A percentile compares a stretch with the other conserved stretches of the same genome.
phyloP scores from a whole-genome alignment of 23 tunicate genomes.

The Halocynthia roretzi region DNA sequence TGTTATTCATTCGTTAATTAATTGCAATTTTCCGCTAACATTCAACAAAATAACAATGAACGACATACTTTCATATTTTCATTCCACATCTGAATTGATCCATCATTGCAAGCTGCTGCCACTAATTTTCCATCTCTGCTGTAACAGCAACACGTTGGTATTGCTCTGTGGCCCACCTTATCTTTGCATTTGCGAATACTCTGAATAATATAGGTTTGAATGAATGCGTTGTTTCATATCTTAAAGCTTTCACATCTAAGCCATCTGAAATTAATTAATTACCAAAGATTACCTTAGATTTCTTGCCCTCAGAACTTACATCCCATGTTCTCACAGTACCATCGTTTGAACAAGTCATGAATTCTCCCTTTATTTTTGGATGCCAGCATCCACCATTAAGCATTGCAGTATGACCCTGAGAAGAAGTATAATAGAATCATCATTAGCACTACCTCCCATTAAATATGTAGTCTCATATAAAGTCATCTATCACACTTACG shows the following conservation, averaged over 20 bases:
- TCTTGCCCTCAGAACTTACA: conserved; percentile 57
- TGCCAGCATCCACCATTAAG: conserved; percentile 82
- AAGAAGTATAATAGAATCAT: background rate
- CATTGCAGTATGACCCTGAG: conserved; percentile 82
- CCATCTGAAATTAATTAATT: background rate
- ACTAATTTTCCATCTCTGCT: conserved; percentile 75
- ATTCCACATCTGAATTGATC: conserved; percentile 73
- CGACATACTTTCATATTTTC: conserved; percentile 70
- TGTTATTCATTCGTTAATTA: no score
- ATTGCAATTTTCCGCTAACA: no score
- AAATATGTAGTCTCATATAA: background rate
- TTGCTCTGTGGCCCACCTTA: conserved; percentile 63
- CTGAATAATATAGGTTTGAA: conserved; percentile 3
- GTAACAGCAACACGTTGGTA: conserved; percentile 80
- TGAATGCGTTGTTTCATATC: background rate
- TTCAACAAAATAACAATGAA: no score
- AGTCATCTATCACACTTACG: conserved; percentile 17
- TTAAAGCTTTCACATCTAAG: background rate
- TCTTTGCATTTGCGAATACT: conserved; percentile 83
- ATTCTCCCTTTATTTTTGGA: conserved; percentile 81
- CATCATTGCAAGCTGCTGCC: conserved; percentile 87
- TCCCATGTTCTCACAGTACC: conserved; percentile 92
- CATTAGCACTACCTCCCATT: background rate
- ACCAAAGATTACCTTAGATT: conserved; percentile 28
- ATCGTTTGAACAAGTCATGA: conserved; percentile 89